Conservation (phyloP, 2,113 vertebrate species). For the Nothobranchius kuhntae region DNA sequence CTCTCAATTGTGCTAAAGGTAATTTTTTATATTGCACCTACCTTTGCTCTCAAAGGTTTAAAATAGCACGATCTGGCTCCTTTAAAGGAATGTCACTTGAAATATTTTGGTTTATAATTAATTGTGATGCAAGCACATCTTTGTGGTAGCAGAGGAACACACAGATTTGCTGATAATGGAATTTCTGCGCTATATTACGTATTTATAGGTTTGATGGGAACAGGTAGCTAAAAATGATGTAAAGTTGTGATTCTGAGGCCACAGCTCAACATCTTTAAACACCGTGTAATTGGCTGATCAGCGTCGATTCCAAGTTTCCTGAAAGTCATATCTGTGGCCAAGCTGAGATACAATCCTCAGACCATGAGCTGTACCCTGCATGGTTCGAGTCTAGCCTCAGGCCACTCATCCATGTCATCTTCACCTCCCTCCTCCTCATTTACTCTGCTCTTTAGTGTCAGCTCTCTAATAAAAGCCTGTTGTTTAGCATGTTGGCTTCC, state of each 20-base stretch:
- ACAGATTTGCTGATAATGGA: no score
- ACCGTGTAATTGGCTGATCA: background rate
- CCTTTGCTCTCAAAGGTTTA: no score
- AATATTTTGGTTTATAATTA: no score
- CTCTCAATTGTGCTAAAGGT: no score
- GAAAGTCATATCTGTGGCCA: constrained; percentile 1
- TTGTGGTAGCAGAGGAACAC: no score
- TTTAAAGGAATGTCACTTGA: no score
- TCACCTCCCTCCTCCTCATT: background rate
- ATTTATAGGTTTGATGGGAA: no score
- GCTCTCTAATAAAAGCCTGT: constrained; percentile 16
- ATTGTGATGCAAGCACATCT: no score
- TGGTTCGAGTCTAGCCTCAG: background rate
- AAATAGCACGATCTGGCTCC: no score
- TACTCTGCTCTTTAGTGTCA: background rate
- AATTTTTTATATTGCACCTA: no score
- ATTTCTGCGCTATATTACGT: no score
- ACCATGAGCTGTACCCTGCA: background rate
- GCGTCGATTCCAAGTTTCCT: background rate
- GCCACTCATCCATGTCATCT: background rate
- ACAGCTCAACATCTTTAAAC: background rate
- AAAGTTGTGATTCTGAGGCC: background rate
- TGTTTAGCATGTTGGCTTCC: constrained; percentile 6
- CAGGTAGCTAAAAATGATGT: background rate
- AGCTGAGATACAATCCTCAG: background rate